Evolutionary conservation across 2,113 vertebrate species (phyloP), one percentile per base, ranked within the genome.

Genomic region (Otus sunia): DNA sequence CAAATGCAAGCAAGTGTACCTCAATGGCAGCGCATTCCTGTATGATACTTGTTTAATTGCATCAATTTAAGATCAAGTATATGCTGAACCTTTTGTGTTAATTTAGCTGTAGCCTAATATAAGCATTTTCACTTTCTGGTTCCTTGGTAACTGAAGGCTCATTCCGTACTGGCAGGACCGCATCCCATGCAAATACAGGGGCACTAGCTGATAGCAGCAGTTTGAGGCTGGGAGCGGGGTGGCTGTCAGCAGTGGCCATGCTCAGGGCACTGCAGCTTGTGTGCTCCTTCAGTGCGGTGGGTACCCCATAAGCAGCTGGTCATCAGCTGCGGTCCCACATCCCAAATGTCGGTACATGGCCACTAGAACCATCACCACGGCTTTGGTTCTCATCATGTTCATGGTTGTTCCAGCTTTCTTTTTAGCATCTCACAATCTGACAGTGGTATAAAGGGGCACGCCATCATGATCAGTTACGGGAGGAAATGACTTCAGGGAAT

Each of bases 361-460:
- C n/a, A 39, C 34, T 25, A 29, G 11, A 58, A 55, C 8, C n/a
- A 34, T 34, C 22, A 14, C 30, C 1, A 0, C 0, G 2, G 21
- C 45, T 85, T 75, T 71, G n/a, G 22, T 64, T 67, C 63, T 80
- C 34, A 29, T 43, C 29, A 4, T 8, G 15, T 43, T 69, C 27
- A 69, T 1, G 0, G 30, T 58, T 67, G 47, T 34, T 85, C 75
- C 67, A 81, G 52, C 56, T 45, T 80, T 90, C 77, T 72, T 69
- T 88, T 68, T 36, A 76, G 63, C 21, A 59, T 4, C 34, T 32
- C 11, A 16, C 15, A 71, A 64, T 64, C 49, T 80, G 50, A 23
- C n/a, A 13, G 21, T 16, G 60, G 64, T 59, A 74, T n/a, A 79
- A 79, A 67, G n/a, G 45, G 36, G 36, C 56, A 66, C 0, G 2